Conservation (phyloP, 2,888 invertebrate species). For the Oxyscelio sp. region DNA sequence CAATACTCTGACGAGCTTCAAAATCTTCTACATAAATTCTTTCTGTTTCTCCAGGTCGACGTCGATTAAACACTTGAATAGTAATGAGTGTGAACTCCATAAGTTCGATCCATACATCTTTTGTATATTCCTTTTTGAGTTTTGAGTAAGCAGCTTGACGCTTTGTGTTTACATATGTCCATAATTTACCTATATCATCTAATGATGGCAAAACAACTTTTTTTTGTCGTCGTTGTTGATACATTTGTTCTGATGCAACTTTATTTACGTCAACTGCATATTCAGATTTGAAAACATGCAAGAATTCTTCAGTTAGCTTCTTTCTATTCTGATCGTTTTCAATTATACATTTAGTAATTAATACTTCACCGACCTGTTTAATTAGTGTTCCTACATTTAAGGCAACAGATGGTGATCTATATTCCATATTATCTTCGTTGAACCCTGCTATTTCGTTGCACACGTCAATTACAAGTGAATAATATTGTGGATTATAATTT, state of each 20-base stretch:
- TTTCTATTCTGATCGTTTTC: background rate
- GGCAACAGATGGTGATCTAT: constrained; percentile 11
- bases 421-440: constrained; percentile 6
- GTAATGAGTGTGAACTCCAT: constrained; percentile 68
- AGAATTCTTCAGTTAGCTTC: constrained; percentile 15
- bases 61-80: constrained; percentile 77
- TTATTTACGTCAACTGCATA: constrained; percentile 50
- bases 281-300: constrained; percentile 38
- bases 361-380: constrained; percentile 24
- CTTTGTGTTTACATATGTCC: constrained; percentile 26
- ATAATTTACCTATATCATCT: constrained; percentile 54
- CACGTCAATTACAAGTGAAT: constrained; percentile 12
- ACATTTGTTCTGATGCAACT: constrained; percentile 42
- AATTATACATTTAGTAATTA: constrained; percentile 33
- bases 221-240: constrained; percentile 30
- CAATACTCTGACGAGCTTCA: constrained; percentile 68
- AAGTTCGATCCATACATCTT: constrained; percentile 59
- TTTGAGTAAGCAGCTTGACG: constrained; percentile 9
- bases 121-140: constrained; percentile 12
- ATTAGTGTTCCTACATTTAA: constrained; percentile 46
- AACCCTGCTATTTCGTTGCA: constrained; percentile 35
- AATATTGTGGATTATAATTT: constrained; percentile 2
- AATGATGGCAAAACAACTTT: constrained; percentile 43
- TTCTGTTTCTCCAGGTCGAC: constrained; percentile 77
- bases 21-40: constrained; percentile 74